A percentile compares a stretch with the other conserved stretches of the same genome.
These are phyloP conservation scores for Haplotaxodon microlepis DNA, from an alignment of 2,113 vertebrate species.

Conservation along the genomic window DNA sequence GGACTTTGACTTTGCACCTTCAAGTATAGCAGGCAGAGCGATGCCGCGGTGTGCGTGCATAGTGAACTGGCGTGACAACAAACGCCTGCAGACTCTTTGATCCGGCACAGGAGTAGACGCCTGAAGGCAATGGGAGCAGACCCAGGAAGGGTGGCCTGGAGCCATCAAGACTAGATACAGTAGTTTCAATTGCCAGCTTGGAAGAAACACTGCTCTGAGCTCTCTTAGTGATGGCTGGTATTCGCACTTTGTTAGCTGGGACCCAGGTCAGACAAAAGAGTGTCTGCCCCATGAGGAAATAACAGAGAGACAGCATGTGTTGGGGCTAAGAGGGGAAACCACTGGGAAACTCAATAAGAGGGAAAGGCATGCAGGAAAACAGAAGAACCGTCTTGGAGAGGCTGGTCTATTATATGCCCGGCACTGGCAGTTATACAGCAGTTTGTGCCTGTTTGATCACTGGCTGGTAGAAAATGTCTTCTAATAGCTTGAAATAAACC, in stretches of 20 bases:
- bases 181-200: slow-evolving; percentile 19
- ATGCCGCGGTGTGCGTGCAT: background rate
- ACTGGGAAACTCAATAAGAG: background rate
- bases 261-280: slow-evolving; percentile 21
- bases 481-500: slow-evolving; percentile 37
- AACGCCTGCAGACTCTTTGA: slow-evolving; percentile 60
- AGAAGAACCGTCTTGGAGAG: background rate
- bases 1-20: slow-evolving; percentile 9
- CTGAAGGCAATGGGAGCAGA: slow-evolving; percentile 36
- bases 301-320: background rate
- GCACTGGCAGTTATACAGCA: background rate
- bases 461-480: slow-evolving; percentile 3
- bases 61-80: slow-evolving; percentile 50
- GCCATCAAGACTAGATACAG: slow-evolving; percentile 47
- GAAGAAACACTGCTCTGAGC: slow-evolving; percentile 15
- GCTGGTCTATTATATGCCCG: background rate
- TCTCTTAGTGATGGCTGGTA: slow-evolving; percentile 21
- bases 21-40: slow-evolving; percentile 4
- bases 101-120: slow-evolving; percentile 45
- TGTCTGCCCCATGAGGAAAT: slow-evolving; percentile 2
- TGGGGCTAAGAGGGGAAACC: background rate
- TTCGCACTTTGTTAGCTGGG: slow-evolving; percentile 28
- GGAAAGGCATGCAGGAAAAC: background rate
- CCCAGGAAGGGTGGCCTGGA: slow-evolving; percentile 45
- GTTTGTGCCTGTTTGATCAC: slow-evolving; percentile 12